These are phyloP conservation scores for Orientallactaga bullata DNA, from an alignment of 2,113 vertebrate genomes.

Conservation along the genomic window DNA sequence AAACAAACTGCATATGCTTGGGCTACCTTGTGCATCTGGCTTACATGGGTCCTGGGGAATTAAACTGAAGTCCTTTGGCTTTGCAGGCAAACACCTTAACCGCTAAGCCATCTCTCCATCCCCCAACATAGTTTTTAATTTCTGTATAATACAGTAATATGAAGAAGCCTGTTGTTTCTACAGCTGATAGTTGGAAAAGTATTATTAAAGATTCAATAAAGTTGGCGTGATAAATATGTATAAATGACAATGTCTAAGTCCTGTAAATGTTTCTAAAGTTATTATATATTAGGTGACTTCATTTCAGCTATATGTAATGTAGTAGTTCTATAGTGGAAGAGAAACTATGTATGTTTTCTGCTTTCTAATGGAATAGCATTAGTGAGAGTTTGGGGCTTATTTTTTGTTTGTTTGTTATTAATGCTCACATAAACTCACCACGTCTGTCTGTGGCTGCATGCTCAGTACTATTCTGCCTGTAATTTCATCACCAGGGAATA, in stretches of 20 bases:
- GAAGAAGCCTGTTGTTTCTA: constrained; percentile 32
- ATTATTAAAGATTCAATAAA: constrained; percentile 39
- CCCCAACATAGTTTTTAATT: neutral
- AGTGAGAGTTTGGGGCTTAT: neutral
- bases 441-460: neutral
- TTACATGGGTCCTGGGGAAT: too few relatives aligned
- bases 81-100: too few relatives aligned
- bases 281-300: neutral
- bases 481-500: constrained; percentile 49
- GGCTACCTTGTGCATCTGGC: too few relatives aligned
- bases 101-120: too few relatives aligned
- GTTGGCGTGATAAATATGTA: constrained; percentile 11
- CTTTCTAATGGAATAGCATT: neutral
- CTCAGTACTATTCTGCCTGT: neutral
- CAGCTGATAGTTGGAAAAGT: neutral
- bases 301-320: neutral
- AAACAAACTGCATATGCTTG: too few relatives aligned
- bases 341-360: constrained; percentile 9
- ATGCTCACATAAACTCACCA: neutral
- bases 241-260: neutral
- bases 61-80: too few relatives aligned
- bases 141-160: constrained; percentile 17
- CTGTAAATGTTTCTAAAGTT: neutral
- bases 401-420: constrained; percentile 31
- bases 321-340: neutral